Percentiles rank a stretch among this genome's conserved stretches.
Conservation (phyloP, 2,797 vertebrate genomes). For the Pempheris klunzingeri region DNA sequence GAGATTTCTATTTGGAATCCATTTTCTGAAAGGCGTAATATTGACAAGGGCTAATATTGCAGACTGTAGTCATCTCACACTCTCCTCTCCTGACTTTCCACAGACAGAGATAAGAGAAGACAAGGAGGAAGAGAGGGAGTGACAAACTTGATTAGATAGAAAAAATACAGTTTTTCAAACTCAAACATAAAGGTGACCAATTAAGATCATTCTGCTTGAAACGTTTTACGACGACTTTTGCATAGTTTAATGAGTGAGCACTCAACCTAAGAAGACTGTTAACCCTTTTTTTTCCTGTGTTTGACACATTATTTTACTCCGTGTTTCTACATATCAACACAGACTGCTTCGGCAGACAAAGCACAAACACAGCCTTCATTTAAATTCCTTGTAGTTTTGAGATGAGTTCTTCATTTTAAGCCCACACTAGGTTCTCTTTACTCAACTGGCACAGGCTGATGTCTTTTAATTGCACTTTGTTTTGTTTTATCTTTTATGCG, state of each 20-base stretch:
- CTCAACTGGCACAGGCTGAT: constrained; percentile 15
- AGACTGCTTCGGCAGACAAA: not conserved
- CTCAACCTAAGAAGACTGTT: not conserved
- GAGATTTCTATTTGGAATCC: constrained; percentile 72
- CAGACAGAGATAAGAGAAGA: constrained; percentile 45
- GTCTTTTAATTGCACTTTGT: constrained; percentile 42
- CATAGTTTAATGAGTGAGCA: not conserved
- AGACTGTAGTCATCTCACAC: constrained; percentile 73
- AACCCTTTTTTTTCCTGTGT: not conserved
- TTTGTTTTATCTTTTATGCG: constrained; percentile 38
- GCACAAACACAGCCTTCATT: not conserved
- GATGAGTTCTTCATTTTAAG: constrained; percentile 4
- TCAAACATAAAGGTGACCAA: not conserved
- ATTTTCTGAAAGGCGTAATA: constrained; percentile 65
- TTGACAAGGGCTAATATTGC: constrained; percentile 71
- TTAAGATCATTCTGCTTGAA: not conserved
- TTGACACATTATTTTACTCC: not conserved
- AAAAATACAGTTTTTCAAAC: not conserved
- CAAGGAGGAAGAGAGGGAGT: not conserved
- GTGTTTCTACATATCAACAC: not conserved
- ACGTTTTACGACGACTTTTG: not conserved
- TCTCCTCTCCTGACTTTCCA: constrained; percentile 40
- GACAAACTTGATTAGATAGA: constrained; percentile 7
- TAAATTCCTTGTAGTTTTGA: constrained; percentile 18
- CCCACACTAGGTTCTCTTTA: constrained; percentile 7